phyloP scores from a whole-genome alignment of 2,113 vertebrate genomes.

The Tragelaphus imberbis region DNA sequence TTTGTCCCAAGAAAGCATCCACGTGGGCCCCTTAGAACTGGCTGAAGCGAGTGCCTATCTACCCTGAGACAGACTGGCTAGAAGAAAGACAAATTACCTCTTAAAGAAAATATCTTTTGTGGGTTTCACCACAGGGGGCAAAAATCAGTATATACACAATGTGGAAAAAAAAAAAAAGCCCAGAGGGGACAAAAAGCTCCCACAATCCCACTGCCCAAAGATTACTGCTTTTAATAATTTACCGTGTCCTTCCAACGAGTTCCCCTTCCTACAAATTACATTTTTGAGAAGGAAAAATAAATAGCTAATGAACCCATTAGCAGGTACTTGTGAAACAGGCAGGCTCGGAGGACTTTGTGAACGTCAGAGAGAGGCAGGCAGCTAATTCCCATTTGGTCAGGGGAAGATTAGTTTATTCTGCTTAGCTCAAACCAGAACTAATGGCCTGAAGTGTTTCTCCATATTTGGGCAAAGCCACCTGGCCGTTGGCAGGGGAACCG shows the following conservation, averaged over 20 bases:
- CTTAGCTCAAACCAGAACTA: slow-evolving; percentile 68
- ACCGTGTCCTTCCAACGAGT: slow-evolving; percentile 48
- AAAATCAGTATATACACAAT: background rate
- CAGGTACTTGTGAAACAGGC: slow-evolving; percentile 62
- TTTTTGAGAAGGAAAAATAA: slow-evolving; percentile 70
- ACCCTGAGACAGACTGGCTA: background rate
- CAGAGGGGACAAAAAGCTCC: slow-evolving; percentile 27
- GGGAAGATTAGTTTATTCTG: slow-evolving; percentile 69
- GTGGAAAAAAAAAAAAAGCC: slow-evolving; percentile 8
- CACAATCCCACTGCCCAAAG: slow-evolving; percentile 56
- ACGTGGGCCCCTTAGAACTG: background rate
- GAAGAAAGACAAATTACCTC: slow-evolving; percentile 27
- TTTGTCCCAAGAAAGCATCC: background rate
- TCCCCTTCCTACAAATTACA: slow-evolving; percentile 67
- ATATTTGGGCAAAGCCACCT: slow-evolving; percentile 72
- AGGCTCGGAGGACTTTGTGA: slow-evolving; percentile 51
- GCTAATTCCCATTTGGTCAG: slow-evolving; percentile 67
- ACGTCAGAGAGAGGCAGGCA: slow-evolving; percentile 50
- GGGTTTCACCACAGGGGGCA: background rate
- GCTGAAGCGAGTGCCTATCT: background rate
- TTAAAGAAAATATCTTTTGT: slow-evolving; percentile 52
- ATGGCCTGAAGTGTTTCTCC: slow-evolving; percentile 70
- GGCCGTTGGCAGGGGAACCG: slow-evolving; percentile 58
- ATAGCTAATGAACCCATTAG: slow-evolving; percentile 74
- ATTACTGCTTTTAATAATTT: slow-evolving; percentile 69